Evolutionary conservation across 2,113 vertebrate species (phyloP).

Genomic region (Nasalis larvatus): DNA sequence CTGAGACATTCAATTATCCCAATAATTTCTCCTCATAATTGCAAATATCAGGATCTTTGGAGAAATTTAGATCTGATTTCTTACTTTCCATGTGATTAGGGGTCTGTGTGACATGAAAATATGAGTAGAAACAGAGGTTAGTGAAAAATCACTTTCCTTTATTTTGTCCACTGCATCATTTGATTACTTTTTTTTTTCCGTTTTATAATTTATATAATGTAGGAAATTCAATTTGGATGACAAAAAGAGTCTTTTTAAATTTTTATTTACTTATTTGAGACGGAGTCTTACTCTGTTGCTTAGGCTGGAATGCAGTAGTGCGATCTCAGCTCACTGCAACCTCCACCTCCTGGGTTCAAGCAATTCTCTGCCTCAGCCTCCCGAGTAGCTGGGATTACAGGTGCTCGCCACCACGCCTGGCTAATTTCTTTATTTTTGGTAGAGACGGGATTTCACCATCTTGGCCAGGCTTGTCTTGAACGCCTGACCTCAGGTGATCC

Average conservation of each 20-base stretch:
- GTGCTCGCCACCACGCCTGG: no score
- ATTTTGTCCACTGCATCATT: neutral
- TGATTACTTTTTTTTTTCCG: neutral
- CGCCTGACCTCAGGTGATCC: no score
- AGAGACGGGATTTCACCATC: no score
- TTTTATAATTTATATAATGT: neutral
- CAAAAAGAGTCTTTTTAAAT: neutral
- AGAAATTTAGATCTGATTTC: neutral
- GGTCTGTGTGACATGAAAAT: neutral
- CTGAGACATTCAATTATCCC: neutral
- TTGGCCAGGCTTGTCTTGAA: no score
- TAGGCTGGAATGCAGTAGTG: no score
- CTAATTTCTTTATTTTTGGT: no score
- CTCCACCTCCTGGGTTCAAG: no score
- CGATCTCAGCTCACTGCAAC: no score
- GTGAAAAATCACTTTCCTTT: neutral
- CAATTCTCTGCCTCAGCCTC: no score
- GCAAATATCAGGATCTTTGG: neutral
- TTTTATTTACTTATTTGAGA: no score
- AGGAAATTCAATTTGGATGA: neutral
- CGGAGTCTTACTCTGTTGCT: no score
- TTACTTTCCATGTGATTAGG: neutral
- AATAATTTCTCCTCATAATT: neutral
- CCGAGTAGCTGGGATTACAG: no score
- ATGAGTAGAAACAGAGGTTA: neutral